Evolutionary conservation across 37 sponge, comb jelly and placozoan genomes (phyloP).

Genomic region (Aplysina aerophoba): DNA sequence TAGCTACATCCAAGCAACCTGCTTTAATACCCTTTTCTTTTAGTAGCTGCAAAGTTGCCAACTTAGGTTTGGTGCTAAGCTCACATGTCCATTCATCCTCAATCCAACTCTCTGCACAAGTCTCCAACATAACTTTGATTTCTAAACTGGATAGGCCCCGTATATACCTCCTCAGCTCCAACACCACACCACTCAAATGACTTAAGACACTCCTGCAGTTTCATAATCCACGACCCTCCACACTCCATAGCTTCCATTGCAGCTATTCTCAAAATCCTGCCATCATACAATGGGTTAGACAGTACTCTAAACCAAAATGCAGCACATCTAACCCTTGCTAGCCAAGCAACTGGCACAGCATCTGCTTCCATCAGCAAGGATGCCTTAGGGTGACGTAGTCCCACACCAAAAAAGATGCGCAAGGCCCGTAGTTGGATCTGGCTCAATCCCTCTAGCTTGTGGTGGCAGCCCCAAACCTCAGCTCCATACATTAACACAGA

Average conservation of each 20-base stretch:
- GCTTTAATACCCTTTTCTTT: not conserved
- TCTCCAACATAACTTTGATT: conserved; percentile 16
- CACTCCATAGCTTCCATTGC: conserved; percentile 21
- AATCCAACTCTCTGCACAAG: not conserved
- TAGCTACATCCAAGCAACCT: not conserved
- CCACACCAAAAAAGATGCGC: conserved; percentile 24
- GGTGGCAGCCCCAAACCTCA: conserved; percentile 27
- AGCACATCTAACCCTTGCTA: conserved; percentile 5
- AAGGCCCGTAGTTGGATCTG: conserved; percentile 13
- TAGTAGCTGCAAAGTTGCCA: conserved; percentile 8
- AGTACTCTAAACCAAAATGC: conserved; percentile 13
- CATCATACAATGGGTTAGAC: conserved; percentile 10
- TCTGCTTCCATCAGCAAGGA: conserved; percentile 14
- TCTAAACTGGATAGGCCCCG: not conserved
- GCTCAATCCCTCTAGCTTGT: conserved; percentile 1
- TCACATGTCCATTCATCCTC: conserved; percentile 8
- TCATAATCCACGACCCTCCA: conserved; percentile 7
- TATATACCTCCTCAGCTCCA: conserved; percentile 8
- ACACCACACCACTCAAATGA: conserved; percentile 20
- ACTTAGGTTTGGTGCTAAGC: conserved; percentile 18
- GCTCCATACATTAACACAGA: conserved; percentile 1
- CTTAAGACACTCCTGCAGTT: conserved; percentile 1
- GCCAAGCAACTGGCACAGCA: conserved; percentile 28
- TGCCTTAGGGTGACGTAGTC: conserved; percentile 7
- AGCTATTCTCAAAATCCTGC: conserved; percentile 14